A percentile compares a stretch with the other conserved stretches of the same genome.
phyloP scores from a whole-genome alignment of 2,797 vertebrate genomes.

The Pseudomugil gertrudae region DNA sequence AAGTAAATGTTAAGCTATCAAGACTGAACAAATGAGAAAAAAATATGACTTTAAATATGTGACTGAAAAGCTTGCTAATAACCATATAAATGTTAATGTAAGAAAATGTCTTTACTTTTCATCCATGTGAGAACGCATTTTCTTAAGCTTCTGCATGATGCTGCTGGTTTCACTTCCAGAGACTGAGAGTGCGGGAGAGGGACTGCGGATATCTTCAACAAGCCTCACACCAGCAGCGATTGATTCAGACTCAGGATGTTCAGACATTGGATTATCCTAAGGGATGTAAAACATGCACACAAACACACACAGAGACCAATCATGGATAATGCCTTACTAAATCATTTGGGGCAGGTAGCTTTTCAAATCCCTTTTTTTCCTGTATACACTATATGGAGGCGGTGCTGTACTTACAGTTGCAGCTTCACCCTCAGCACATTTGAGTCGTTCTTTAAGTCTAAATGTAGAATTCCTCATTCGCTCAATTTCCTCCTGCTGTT shows the following conservation, averaged over 20 bases:
- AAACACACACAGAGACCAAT: constrained; percentile 1
- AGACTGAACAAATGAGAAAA: constrained; percentile 1
- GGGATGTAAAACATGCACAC: constrained; percentile 1
- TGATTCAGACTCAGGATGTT: constrained; percentile 76
- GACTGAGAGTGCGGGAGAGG: constrained; percentile 89
- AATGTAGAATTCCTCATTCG: constrained; percentile 93
- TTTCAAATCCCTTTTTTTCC: not conserved
- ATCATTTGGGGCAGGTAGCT: not conserved
- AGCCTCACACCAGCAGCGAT: constrained; percentile 76
- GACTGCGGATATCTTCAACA: constrained; percentile 87
- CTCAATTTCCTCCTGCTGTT: constrained; percentile 96
- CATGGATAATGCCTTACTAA: not conserved
- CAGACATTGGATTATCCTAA: constrained; percentile 85
- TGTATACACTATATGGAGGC: not conserved
- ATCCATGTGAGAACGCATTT: constrained; percentile 96
- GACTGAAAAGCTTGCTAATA: not conserved
- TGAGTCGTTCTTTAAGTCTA: constrained; percentile 92
- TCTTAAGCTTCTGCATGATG: constrained; percentile 99
- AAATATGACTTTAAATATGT: not conserved
- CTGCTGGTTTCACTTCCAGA: constrained; percentile 98
- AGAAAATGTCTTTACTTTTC: constrained; percentile 88
- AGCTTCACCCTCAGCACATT: constrained; percentile 87
- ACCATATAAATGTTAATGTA: not conserved
- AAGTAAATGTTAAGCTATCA: not conserved
- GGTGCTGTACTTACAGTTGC: constrained; percentile 81